These are phyloP conservation scores for Acronicta psi DNA, from an alignment of 2,888 invertebrate species.

Conservation along the genomic window DNA sequence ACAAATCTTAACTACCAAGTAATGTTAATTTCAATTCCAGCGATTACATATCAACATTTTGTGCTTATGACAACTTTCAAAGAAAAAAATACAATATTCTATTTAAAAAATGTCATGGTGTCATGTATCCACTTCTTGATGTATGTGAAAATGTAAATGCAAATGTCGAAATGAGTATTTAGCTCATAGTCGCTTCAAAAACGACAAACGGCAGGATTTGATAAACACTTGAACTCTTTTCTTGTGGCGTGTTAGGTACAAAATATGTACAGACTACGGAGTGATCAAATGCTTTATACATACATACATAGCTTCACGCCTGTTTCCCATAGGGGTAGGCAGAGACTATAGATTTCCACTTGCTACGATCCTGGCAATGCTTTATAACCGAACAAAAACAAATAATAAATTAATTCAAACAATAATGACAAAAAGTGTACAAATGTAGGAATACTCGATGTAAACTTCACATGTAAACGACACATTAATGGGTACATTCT, in stretches of 20 bases:
- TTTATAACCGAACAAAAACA: slow-evolving; percentile 35
- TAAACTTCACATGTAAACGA: slow-evolving; percentile 13
- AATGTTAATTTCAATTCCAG: slow-evolving; percentile 28
- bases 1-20: slow-evolving; percentile 44
- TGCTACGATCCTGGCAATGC: no score
- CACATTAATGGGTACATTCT: no score
- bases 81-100: slow-evolving; percentile 28
- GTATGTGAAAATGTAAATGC: not conserved
- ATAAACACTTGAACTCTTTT: not conserved
- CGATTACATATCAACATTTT: slow-evolving; percentile 30
- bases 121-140: slow-evolving; percentile 17
- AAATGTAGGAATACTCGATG: slow-evolving; percentile 27
- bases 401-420: slow-evolving; percentile 44
- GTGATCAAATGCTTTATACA: slow-evolving; percentile 30
- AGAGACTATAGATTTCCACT: no score
- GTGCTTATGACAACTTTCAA: slow-evolving; percentile 37
- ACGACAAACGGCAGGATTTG: not conserved
- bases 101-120: slow-evolving; percentile 32
- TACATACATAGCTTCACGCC: no score
- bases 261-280: slow-evolving; percentile 8
- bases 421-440: slow-evolving; percentile 32
- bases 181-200: not conserved
- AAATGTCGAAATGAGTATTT: not conserved
- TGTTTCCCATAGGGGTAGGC: no score
- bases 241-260: slow-evolving; percentile 24